Conservation (phyloP, 2,888 invertebrate genomes). For the Lycophotia porphyrea region DNA sequence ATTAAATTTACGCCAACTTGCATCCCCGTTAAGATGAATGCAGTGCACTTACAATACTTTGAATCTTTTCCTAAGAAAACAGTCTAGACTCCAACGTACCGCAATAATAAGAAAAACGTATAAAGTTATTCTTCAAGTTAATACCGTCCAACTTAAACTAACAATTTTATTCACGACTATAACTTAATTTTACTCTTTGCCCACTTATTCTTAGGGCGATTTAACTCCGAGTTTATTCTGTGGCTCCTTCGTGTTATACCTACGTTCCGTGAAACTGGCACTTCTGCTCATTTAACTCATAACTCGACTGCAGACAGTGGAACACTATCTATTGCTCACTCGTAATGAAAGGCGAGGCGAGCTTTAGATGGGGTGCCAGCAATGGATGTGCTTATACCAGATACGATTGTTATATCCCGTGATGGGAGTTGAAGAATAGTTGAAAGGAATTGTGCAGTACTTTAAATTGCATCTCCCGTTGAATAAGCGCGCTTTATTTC, state of each 20-base stretch:
- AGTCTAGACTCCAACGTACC: constrained; percentile 19
- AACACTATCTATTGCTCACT: constrained; percentile 54
- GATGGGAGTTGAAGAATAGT: constrained; percentile 41
- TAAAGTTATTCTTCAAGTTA: constrained; percentile 50
- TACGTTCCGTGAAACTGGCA: constrained; percentile 56
- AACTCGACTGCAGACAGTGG: constrained; percentile 34
- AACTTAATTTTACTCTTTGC: constrained; percentile 64
- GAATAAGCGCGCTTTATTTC: constrained; percentile 63
- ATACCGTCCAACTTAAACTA: constrained; percentile 46
- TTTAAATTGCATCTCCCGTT: constrained; percentile 69
- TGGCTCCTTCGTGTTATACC: constrained; percentile 58
- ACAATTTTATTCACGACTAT: constrained; percentile 50
- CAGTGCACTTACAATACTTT: constrained; percentile 7
- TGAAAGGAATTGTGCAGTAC: constrained; percentile 64
- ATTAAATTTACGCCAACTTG: constrained; percentile 17
- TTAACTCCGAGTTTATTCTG: constrained; percentile 67
- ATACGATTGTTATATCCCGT: constrained; percentile 31
- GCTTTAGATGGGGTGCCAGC: constrained; percentile 26
- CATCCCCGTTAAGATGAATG: constrained; percentile 31
- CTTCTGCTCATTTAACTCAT: constrained; percentile 58
- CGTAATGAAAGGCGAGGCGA: constrained; percentile 7
- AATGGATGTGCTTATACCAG: constrained; percentile 42
- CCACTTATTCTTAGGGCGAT: constrained; percentile 62
- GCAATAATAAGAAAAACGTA: constrained; percentile 43
- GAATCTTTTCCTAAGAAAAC: constrained; percentile 17